A percentile compares a stretch with the other conserved stretches of the same genome.
Conservation (phyloP, 2,888 invertebrate species). For the Nephrotoma flavescens region DNA sequence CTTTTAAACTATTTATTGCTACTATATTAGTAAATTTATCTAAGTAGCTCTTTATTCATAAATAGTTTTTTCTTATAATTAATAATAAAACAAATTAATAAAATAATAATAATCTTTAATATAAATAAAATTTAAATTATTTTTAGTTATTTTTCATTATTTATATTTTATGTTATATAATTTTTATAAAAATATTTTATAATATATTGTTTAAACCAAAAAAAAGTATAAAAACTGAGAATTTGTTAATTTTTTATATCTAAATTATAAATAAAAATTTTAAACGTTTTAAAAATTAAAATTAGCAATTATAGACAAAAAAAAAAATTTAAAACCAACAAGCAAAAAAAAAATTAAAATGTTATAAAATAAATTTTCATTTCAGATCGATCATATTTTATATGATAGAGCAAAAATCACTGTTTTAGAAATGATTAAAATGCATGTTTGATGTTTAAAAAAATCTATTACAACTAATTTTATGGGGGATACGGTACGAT, state of each 20-base stretch:
- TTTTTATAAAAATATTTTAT: not conserved
- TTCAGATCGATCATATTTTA: conserved; percentile 3
- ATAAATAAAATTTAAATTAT: not conserved
- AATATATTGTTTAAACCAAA: not conserved
- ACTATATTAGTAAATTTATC: not conserved
- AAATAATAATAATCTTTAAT: not conserved
- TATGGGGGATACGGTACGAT: not conserved
- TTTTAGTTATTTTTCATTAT: not conserved
- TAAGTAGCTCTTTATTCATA: not conserved
- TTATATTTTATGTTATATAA: not conserved
- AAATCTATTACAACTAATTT: not conserved
- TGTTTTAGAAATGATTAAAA: not conserved
- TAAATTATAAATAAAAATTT: not conserved
- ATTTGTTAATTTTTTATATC: not conserved
- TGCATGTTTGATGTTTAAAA: not conserved
- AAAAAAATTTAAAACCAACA: not conserved
- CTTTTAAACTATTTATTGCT: not conserved
- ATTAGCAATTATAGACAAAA: not conserved
- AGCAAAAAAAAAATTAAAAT: not conserved
- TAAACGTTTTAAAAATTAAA: not conserved
- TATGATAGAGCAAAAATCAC: conserved; percentile 1
- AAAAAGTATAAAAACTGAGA: not conserved
- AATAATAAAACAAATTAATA: not conserved
- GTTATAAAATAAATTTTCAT: conserved; percentile 1
- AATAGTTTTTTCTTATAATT: not conserved